Conservation (phyloP, 1,140 invertebrate species). For the Dendrolimus punctatus region DNA sequence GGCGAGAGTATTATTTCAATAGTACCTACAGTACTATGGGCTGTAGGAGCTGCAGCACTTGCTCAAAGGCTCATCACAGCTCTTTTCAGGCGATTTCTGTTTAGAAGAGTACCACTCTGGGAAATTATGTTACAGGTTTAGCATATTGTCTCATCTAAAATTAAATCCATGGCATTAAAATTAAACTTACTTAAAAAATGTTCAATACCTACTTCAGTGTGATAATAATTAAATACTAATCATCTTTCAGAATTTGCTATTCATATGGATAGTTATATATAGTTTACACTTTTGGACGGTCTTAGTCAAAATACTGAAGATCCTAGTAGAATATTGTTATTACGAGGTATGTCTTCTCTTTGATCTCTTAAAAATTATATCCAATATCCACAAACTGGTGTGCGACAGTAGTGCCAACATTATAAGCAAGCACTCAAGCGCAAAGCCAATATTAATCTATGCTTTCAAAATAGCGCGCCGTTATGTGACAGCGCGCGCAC, state of each 20-base stretch:
- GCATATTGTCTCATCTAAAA: background rate
- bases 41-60: conserved; percentile 40
- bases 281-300: conserved; percentile 54
- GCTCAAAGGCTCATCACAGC: conserved; percentile 35
- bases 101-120: conserved; percentile 49
- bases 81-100: conserved; percentile 49
- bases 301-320: conserved; percentile 36
- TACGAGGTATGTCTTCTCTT: conserved; percentile 28
- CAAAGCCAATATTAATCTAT: too few relatives aligned
- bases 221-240: background rate
- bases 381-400: too few relatives aligned
- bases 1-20: conserved; percentile 72
- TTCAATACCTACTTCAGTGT: too few relatives aligned
- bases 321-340: conserved; percentile 41
- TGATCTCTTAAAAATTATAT: background rate
- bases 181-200: too few relatives aligned
- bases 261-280: conserved; percentile 60
- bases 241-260: conserved; percentile 45
- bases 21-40: conserved; percentile 50
- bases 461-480: too few relatives aligned
- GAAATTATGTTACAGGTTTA: conserved; percentile 45
- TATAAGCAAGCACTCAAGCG: too few relatives aligned
- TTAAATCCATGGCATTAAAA: too few relatives aligned
- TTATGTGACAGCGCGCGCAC: too few relatives aligned
- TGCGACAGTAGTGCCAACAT: too few relatives aligned